Evolutionary conservation across 53 echinoderm and acorn worm genomes (phyloP).

Genomic region (Crossaster papposus): DNA sequence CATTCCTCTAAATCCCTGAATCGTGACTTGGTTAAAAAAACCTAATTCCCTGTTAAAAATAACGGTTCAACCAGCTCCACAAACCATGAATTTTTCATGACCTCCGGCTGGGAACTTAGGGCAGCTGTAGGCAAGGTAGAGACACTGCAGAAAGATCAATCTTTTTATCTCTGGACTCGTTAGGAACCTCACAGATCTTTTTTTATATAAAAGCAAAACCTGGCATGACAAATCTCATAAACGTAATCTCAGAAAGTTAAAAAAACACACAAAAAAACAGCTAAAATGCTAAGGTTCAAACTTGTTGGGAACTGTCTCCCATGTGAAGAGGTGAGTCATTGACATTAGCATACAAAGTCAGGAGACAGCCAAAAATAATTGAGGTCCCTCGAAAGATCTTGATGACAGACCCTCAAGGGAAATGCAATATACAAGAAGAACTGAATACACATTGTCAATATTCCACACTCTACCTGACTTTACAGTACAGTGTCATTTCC

Average conservation of each 20-base stretch:
- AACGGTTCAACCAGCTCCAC: neutral
- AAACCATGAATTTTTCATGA: neutral
- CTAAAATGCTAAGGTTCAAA: neutral
- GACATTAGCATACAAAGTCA: constrained; percentile 42
- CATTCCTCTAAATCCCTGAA: neutral
- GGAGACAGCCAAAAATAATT: constrained; percentile 47
- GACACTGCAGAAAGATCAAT: neutral
- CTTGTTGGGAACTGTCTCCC: neutral
- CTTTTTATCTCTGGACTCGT: neutral
- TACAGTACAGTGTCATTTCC: neutral
- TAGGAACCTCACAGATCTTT: neutral
- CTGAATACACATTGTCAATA: neutral
- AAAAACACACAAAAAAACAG: neutral
- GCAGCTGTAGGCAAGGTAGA: neutral
- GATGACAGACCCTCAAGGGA: constrained; percentile 14
- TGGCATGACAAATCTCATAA: neutral
- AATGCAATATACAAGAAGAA: neutral
- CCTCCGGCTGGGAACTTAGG: neutral
- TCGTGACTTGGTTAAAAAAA: neutral
- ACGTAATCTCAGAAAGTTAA: neutral
- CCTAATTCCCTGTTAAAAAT: neutral
- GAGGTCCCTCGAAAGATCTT: constrained; percentile 34
- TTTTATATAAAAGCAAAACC: neutral
- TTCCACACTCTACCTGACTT: neutral
- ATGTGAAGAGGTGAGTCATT: constrained; percentile 11